Conservation (phyloP, 2,113 vertebrate species). For the Hymenochirus boettgeri region DNA sequence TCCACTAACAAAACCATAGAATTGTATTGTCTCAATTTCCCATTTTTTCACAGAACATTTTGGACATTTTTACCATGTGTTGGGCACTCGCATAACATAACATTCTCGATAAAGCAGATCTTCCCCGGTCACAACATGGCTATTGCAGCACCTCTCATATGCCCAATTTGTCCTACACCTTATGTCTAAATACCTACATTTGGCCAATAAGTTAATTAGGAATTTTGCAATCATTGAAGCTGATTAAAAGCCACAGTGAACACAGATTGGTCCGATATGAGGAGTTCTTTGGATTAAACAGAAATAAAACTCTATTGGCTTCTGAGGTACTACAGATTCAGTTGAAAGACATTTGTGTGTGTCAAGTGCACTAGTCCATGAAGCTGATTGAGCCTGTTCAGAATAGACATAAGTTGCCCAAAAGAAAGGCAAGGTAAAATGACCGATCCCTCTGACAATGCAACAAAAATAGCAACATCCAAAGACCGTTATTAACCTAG, state of each 20-base stretch:
- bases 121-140: no score
- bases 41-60: no score
- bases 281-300: neutral
- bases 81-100: no score
- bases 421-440: neutral
- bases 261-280: neutral
- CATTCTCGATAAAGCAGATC: no score
- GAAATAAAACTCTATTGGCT: neutral
- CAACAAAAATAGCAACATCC: slow-evolving; percentile 8
- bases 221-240: neutral
- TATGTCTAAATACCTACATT: no score
- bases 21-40: no score
- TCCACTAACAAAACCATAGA: no score
- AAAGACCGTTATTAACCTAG: slow-evolving; percentile 6
- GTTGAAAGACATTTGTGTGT: neutral
- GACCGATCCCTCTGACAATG: slow-evolving; percentile 14
- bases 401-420: neutral
- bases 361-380: neutral
- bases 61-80: no score
- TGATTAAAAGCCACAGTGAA: neutral
- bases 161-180: no score
- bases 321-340: neutral
- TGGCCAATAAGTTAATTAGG: neutral
- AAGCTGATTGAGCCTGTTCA: neutral
- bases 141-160: no score